phyloP scores from a whole-genome alignment of 53 echinoderm and acorn worm species.

The Temnopleurus reevesii region DNA sequence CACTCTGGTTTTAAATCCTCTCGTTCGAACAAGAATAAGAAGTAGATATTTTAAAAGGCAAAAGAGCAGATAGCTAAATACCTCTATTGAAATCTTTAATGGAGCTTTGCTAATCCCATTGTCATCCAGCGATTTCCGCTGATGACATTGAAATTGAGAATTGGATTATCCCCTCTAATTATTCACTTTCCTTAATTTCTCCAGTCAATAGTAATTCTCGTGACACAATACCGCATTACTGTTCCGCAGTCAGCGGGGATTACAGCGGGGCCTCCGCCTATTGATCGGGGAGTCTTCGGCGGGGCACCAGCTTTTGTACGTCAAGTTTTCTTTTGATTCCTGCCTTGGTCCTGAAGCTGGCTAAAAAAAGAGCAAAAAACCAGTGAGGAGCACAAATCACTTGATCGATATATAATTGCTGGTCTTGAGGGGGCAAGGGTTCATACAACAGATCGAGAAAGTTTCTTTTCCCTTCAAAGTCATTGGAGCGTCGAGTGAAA shows the following conservation, averaged over 20 bases:
- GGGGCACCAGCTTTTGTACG: not conserved
- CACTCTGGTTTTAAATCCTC: not conserved
- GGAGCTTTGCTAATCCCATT: conserved; percentile 49
- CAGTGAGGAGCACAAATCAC: conserved; percentile 29
- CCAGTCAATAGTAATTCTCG: conserved; percentile 34
- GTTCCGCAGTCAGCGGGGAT: conserved; percentile 12
- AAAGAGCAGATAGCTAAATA: not conserved
- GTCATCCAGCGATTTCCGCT: not conserved
- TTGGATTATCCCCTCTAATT: conserved; percentile 52
- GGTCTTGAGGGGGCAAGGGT: conserved; percentile 37
- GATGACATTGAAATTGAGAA: conserved; percentile 58
- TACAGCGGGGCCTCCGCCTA: not conserved
- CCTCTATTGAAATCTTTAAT: conserved; percentile 6
- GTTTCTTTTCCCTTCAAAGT: not conserved
- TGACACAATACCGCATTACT: not conserved
- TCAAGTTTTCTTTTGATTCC: conserved; percentile 4
- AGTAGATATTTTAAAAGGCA: not conserved
- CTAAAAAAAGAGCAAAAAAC: not conserved
- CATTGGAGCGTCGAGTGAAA: not conserved
- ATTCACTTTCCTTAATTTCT: conserved; percentile 51
- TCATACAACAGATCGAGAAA: not conserved
- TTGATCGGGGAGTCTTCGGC: not conserved
- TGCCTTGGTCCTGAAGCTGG: not conserved
- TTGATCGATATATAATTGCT: conserved; percentile 59
- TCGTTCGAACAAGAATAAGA: not conserved